These are phyloP conservation scores for Ramphastos sulfuratus DNA, from an alignment of 2,113 vertebrate species.

Conservation along the genomic window DNA sequence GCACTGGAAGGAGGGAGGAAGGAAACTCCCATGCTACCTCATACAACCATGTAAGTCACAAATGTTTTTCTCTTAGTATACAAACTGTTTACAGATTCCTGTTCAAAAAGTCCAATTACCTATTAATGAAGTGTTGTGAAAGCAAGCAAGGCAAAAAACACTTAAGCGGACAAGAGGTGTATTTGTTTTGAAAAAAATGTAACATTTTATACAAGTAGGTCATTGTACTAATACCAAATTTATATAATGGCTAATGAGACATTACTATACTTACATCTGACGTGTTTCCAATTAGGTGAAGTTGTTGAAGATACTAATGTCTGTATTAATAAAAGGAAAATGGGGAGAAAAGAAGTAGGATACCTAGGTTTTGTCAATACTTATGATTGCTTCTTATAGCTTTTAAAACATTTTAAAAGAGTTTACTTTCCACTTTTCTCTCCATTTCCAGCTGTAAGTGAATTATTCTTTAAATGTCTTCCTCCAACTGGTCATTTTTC, in stretches of 20 bases:
- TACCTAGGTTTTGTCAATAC: neutral
- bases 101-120: neutral
- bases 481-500: neutral
- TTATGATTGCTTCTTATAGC: neutral
- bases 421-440: neutral
- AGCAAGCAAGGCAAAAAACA: neutral
- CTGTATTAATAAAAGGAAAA: neutral
- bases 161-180: neutral
- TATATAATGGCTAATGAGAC: neutral
- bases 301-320: neutral
- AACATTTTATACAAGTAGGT: neutral
- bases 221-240: neutral
- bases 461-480: neutral
- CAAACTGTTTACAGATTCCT: neutral
- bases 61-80: neutral
- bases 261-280: neutral
- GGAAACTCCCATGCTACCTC: neutral
- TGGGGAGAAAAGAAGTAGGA: neutral
- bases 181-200: neutral
- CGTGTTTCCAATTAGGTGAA: neutral
- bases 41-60: neutral
- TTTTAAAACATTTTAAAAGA: conserved; percentile 1
- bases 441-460: neutral
- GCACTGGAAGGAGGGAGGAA: neutral
- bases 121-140: neutral